A percentile compares a stretch with the other conserved stretches of the same genome.
These are phyloP conservation scores for Agrochola lota DNA, from an alignment of 2,888 invertebrate species.

Conservation along the genomic window DNA sequence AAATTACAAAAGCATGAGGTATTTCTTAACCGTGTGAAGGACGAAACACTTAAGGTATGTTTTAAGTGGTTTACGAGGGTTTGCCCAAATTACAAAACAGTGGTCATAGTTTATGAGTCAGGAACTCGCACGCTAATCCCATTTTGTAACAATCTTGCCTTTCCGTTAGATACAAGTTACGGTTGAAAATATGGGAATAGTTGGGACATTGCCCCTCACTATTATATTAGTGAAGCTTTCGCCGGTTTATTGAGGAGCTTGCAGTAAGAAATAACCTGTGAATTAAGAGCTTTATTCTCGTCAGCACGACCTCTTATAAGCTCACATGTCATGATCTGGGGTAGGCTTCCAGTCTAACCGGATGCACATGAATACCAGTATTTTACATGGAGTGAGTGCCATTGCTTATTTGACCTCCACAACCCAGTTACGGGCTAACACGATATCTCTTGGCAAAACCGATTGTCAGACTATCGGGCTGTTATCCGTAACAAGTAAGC, in stretches of 20 bases:
- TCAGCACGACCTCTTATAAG: too few species aligned
- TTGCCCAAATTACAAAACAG: conserved; percentile 6
- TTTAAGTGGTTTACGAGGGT: conserved; percentile 3
- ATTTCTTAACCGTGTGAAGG: background rate
- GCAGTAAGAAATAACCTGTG: too few species aligned
- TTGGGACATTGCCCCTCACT: background rate
- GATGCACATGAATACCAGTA: too few species aligned
- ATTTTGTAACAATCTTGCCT: conserved; percentile 22
- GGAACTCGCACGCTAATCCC: background rate
- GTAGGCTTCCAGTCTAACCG: too few species aligned
- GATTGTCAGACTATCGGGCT: too few species aligned
- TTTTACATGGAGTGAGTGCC: too few species aligned
- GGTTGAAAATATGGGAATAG: background rate
- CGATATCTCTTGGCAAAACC: too few species aligned
- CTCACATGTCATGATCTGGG: too few species aligned
- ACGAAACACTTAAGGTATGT: background rate
- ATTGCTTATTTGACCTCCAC: too few species aligned
- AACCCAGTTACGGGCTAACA: too few species aligned
- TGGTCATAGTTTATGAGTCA: conserved; percentile 2
- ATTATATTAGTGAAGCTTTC: background rate
- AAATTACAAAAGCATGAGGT: background rate
- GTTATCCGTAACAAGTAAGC: too few species aligned
- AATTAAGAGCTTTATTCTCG: too few species aligned
- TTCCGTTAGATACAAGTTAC: background rate
- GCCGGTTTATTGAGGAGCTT: background rate